A percentile compares a stretch with the other conserved stretches of the same genome.
Conservation (phyloP, 2,797 vertebrate genomes). For the Remorina albescens region DNA sequence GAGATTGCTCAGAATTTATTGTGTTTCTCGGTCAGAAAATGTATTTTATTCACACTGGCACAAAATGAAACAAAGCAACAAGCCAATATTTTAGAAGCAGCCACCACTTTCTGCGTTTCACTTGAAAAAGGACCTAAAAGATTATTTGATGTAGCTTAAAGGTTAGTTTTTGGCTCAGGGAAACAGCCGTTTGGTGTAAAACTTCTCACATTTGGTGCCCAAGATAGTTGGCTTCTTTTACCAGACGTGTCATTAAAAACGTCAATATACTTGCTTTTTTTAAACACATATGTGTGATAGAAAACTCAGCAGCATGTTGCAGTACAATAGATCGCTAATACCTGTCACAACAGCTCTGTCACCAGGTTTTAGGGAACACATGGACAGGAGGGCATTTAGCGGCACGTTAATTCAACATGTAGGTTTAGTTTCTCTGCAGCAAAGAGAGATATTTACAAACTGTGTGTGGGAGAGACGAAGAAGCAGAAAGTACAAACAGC, state of each 20-base stretch:
- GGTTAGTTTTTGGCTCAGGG: too few species aligned
- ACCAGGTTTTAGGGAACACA: slow-evolving; percentile 10
- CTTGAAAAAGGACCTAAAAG: neutral
- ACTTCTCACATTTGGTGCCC: too few species aligned
- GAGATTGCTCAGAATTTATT: neutral
- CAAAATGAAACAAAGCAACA: too few species aligned
- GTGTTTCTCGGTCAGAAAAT: too few species aligned
- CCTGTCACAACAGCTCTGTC: slow-evolving; percentile 27
- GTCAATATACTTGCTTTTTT: neutral
- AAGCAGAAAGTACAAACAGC: slow-evolving; percentile 5
- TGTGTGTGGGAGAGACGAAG: neutral
- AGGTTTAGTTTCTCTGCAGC: neutral
- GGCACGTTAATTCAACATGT: neutral
- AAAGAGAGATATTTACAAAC: neutral
- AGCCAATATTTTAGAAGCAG: too few species aligned
- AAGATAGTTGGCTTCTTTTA: too few species aligned
- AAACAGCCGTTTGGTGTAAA: too few species aligned
- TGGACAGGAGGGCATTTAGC: neutral
- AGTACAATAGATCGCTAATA: neutral
- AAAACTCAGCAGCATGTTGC: neutral
- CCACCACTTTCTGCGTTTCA: too few species aligned
- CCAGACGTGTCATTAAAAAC: neutral
- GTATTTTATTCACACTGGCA: too few species aligned
- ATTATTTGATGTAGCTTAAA: neutral
- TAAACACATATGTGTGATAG: too few species aligned